These are phyloP conservation scores for Todiramphus chloris DNA, from an alignment of 2,113 vertebrate genomes.

Conservation along the genomic window DNA sequence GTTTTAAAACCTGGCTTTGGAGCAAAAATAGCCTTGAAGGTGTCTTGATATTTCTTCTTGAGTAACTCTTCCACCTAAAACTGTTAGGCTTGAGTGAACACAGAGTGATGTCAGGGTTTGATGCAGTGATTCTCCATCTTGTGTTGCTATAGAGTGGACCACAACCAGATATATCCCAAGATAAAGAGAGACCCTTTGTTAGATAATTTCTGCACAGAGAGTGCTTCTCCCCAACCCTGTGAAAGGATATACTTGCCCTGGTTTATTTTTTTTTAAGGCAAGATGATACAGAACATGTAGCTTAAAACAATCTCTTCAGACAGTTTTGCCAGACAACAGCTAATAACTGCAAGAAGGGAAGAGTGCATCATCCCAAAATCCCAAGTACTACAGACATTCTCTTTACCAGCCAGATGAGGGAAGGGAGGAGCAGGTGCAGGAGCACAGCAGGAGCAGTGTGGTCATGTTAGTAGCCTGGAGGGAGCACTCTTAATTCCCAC, in stretches of 20 bases:
- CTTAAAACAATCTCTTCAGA: not conserved
- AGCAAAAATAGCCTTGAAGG: not conserved
- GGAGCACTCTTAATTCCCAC: not conserved
- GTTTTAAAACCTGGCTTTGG: not conserved
- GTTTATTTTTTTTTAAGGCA: not conserved
- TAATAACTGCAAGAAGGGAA: not conserved
- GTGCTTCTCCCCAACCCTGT: not conserved
- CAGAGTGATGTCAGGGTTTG: not conserved
- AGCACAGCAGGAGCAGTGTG: too few relatives aligned
- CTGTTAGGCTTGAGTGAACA: not conserved
- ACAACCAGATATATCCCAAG: not conserved
- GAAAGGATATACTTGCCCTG: not conserved
- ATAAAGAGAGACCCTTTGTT: not conserved
- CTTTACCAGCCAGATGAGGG: not conserved
- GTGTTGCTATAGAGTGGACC: not conserved
- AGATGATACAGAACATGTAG: not conserved
- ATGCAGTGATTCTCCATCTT: not conserved
- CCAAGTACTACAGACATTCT: not conserved
- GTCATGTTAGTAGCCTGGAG: not conserved
- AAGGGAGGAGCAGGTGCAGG: not conserved
- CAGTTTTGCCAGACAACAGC: not conserved
- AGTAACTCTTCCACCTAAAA: not conserved
- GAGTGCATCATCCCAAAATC: not conserved
- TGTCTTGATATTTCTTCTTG: not conserved
- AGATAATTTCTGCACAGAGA: not conserved